Conservation (phyloP, 2,797 vertebrate species). For the Margarornis squamiger region DNA sequence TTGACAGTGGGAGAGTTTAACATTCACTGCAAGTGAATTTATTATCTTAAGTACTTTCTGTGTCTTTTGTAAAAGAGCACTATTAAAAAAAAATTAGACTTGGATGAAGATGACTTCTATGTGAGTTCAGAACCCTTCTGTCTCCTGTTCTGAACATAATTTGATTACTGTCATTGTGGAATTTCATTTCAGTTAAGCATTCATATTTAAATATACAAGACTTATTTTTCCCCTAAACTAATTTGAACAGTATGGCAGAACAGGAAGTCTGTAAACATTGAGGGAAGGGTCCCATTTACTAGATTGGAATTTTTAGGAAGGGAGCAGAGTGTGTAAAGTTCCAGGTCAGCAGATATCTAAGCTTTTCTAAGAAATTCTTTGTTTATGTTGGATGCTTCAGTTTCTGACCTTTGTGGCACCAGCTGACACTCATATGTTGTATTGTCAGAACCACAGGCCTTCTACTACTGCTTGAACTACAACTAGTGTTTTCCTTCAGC, state of each 20-base stretch:
- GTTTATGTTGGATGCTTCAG: not conserved
- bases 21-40: not conserved
- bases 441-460: not conserved
- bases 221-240: not conserved
- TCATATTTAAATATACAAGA: not conserved
- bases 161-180: not conserved
- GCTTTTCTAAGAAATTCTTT: not conserved
- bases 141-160: not conserved
- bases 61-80: not conserved
- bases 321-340: not conserved
- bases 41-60: not conserved
- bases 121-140: not conserved
- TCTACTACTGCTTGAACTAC: not conserved
- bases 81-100: not conserved
- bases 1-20: not conserved
- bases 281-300: not conserved
- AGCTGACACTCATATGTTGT: not conserved
- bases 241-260: not conserved
- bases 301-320: not conserved
- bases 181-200: not conserved
- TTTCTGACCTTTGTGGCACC: not conserved
- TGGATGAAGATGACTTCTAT: not conserved
- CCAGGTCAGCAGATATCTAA: not conserved
- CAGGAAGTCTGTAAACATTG: not conserved
- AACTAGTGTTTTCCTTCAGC: not conserved